These are phyloP conservation scores for Drosophila serrata DNA, from an alignment of 1,140 invertebrate species.

Conservation along the genomic window DNA sequence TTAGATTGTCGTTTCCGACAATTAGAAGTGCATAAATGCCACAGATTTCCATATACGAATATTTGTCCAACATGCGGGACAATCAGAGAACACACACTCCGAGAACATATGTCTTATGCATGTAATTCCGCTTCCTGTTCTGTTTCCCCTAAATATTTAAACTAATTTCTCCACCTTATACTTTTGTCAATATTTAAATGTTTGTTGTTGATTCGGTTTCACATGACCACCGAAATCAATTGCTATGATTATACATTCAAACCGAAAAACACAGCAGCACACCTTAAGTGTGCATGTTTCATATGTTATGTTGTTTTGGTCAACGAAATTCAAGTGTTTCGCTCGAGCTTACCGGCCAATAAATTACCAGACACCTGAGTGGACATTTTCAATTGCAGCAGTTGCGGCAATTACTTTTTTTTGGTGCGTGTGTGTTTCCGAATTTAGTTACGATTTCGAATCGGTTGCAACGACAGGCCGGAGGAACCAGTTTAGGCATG, in stretches of 20 bases:
- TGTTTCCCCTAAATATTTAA: conserved; percentile 6
- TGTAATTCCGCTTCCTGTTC: conserved; percentile 18
- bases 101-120: conserved; percentile 1
- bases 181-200: conserved; percentile 18
- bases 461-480: conserved; percentile 20
- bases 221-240: conserved; percentile 53
- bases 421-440: conserved; percentile 44
- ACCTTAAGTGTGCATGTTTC: conserved; percentile 39
- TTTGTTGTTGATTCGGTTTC: conserved; percentile 12
- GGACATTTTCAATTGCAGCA: conserved; percentile 63
- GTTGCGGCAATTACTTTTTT: conserved; percentile 24
- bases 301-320: conserved; percentile 15
- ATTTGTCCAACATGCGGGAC: conserved; percentile 14
- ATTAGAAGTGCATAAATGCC: conserved; percentile 33
- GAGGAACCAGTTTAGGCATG: conserved; percentile 58
- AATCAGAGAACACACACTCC: conserved; percentile 6
- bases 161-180: neutral
- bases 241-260: conserved; percentile 59
- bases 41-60: conserved; percentile 13
- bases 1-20: conserved; percentile 13
- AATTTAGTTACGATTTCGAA: conserved; percentile 57
- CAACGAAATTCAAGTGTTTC: conserved; percentile 30
- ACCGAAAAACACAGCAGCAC: conserved; percentile 2
- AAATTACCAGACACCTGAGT: conserved; percentile 81
- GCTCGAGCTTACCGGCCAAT: conserved; percentile 71